A percentile compares a stretch with the other conserved stretches of the same genome.
Conservation (phyloP, 2,888 invertebrate genomes). For the Deroplatys truncata region DNA sequence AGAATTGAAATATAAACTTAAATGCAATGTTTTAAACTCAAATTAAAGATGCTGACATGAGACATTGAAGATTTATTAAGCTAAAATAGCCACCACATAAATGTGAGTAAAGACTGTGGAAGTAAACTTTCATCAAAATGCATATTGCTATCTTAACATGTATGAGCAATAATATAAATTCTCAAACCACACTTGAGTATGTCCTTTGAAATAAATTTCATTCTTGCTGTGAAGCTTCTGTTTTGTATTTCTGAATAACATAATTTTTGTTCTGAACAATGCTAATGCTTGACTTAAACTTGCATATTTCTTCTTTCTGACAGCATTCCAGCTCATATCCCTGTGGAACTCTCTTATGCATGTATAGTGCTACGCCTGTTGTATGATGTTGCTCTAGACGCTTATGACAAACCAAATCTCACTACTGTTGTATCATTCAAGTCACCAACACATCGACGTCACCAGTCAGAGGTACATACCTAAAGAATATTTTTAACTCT, state of each 20-base stretch:
- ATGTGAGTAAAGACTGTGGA: too few species aligned
- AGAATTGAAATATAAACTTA: too few species aligned
- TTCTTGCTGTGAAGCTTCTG: too few species aligned
- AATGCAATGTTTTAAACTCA: too few species aligned
- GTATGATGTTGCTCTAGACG: conserved; percentile 93
- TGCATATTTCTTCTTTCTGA: background rate
- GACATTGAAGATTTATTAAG: too few species aligned
- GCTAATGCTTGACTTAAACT: background rate
- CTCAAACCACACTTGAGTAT: too few species aligned
- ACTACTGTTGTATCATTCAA: conserved; percentile 43
- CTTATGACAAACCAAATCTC: conserved; percentile 84
- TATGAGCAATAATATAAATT: too few species aligned
- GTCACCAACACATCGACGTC: conserved; percentile 39
- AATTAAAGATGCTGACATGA: too few species aligned
- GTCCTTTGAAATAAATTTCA: too few species aligned
- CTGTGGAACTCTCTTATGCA: conserved; percentile 74
- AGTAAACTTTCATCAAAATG: too few species aligned
- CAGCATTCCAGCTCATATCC: conserved; percentile 69
- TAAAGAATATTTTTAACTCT: background rate
- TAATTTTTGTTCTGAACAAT: background rate
- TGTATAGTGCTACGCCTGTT: conserved; percentile 82
- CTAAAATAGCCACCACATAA: too few species aligned
- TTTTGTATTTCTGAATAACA: background rate
- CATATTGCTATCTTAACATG: too few species aligned
- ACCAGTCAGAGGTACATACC: conserved; percentile 24